A percentile compares a stretch with the other conserved stretches of the same genome.
Evolutionary conservation across 1,140 invertebrate genomes (phyloP).

Genomic region (Macrotrachela quadricornifera): DNA sequence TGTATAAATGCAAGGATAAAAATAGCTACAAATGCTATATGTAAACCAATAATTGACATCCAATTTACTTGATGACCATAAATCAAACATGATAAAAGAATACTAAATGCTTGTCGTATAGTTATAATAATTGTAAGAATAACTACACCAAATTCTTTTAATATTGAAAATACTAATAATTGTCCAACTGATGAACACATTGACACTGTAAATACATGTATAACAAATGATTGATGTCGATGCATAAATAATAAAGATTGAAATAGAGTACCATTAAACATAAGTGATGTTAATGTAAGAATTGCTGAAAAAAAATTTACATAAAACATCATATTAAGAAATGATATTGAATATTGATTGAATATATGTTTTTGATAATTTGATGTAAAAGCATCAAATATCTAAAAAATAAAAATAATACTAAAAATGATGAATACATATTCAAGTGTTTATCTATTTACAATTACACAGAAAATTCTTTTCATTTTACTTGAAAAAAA

Average conservation of each 20-base stretch:
- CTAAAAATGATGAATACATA: too few relatives aligned
- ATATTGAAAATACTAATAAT: conserved; percentile 88
- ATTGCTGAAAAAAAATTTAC: conserved; percentile 85
- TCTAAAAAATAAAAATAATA: conserved; percentile 46
- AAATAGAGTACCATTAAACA: conserved; percentile 60
- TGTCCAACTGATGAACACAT: conserved; percentile 73
- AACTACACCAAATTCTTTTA: conserved; percentile 67
- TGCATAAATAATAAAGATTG: conserved; percentile 53
- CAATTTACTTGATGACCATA: too few relatives aligned
- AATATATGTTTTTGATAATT: conserved; percentile 91
- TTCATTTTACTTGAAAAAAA: too few relatives aligned
- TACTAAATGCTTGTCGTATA: conserved; percentile 43
- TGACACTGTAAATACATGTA: conserved; percentile 61
- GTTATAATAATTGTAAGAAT: conserved; percentile 97
- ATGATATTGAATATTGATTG: conserved; percentile 51
- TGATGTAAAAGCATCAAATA: conserved; percentile 88
- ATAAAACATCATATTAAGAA: conserved; percentile 89
- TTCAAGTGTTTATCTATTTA: too few relatives aligned
- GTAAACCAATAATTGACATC: too few relatives aligned
- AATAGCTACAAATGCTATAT: too few relatives aligned
- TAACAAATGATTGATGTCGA: conserved; percentile 50
- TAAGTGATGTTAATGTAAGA: conserved; percentile 62
- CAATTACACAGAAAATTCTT: too few relatives aligned
- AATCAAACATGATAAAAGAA: neutral
- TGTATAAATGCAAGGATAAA: too few relatives aligned